Evolutionary conservation across 2,888 invertebrate species (phyloP).

Genomic region (Polia nebulosa): DNA sequence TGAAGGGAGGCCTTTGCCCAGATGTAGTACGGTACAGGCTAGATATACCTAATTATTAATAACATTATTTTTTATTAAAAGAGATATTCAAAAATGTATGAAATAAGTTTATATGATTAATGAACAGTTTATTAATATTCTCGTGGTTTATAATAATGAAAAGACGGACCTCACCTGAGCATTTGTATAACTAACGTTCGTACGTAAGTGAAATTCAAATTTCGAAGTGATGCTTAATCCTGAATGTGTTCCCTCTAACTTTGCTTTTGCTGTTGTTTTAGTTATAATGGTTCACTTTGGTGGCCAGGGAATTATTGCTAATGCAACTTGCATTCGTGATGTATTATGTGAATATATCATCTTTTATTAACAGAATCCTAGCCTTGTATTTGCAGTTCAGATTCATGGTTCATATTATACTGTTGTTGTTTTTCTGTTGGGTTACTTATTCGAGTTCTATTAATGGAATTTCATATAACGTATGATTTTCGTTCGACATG

Average conservation of each 20-base stretch:
- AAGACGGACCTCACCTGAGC: conserved; percentile 47
- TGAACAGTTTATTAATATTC: too few species aligned
- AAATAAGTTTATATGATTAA: too few species aligned
- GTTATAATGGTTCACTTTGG: conserved; percentile 84
- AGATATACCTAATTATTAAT: too few species aligned
- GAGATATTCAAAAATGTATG: too few species aligned
- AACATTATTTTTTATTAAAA: too few species aligned
- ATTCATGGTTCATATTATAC: conserved; percentile 46
- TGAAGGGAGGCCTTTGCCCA: too few species aligned
- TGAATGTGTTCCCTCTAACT: conserved; percentile 81
- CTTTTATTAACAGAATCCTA: conserved; percentile 60
- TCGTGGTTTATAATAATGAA: conserved; percentile 22
- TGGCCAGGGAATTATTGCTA: conserved; percentile 80
- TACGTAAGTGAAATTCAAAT: conserved; percentile 71
- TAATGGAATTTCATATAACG: conserved; percentile 6
- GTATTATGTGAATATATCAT: conserved; percentile 66
- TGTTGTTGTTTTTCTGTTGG: conserved; percentile 18
- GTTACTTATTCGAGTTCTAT: conserved; percentile 16
- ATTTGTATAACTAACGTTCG: conserved; percentile 35
- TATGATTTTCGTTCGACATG: not conserved
- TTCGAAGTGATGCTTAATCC: conserved; percentile 80
- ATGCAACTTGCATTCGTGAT: conserved; percentile 74
- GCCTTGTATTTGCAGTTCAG: conserved; percentile 54
- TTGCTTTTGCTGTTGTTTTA: conserved; percentile 81
- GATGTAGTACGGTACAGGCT: too few species aligned